Conservation (phyloP, 92 coral and sea anemone species). For the Bergia sp. region DNA sequence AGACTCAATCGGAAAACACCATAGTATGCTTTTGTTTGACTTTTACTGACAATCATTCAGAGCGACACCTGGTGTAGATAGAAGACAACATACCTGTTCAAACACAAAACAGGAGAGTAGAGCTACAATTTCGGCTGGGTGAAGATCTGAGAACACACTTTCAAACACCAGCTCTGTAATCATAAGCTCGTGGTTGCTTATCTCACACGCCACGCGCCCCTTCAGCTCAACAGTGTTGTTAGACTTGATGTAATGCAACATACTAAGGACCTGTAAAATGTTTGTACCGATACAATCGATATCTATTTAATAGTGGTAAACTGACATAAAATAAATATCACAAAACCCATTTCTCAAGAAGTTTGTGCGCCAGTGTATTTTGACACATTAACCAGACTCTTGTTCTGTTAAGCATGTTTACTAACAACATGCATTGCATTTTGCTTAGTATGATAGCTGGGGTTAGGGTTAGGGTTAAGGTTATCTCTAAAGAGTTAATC, state of each 20-base stretch:
- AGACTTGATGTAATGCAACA: conserved; percentile 79
- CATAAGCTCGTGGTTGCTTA: conserved; percentile 92
- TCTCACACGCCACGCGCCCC: conserved; percentile 98
- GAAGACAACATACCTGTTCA: conserved; percentile 71
- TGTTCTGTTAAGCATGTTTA: not conserved
- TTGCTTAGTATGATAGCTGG: no score
- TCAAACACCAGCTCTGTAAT: conserved; percentile 90
- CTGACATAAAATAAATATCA: not conserved
- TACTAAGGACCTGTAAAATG: conserved; percentile 72
- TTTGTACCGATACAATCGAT: not conserved
- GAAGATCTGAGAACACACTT: conserved; percentile 77
- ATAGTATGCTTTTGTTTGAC: not conserved
- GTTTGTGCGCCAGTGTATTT: not conserved
- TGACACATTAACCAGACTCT: not conserved
- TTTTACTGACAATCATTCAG: no score
- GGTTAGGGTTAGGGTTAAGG: no score
- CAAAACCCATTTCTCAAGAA: not conserved
- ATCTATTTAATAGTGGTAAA: not conserved
- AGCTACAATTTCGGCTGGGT: conserved; percentile 95
- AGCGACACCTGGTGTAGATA: not conserved
- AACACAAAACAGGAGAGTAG: conserved; percentile 95
- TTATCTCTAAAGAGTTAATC: no score
- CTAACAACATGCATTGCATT: no score
- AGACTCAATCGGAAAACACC: not conserved
- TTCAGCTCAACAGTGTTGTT: conserved; percentile 80